Percentiles rank a stretch among this genome's conserved stretches.
Conservation (phyloP, 2,888 invertebrate species). For the Aphodius granarius region DNA sequence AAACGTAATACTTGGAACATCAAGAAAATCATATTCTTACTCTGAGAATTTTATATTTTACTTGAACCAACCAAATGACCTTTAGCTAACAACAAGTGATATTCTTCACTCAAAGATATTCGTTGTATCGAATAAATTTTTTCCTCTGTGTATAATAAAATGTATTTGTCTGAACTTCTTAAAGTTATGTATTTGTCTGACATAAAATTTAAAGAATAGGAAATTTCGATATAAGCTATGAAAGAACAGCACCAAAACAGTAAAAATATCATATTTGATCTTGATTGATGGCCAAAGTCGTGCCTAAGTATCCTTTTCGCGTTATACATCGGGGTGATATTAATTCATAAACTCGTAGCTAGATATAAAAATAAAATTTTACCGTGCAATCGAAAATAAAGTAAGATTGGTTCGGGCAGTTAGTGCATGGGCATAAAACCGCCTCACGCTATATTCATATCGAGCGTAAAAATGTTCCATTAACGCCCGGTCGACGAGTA, state of each 20-base stretch:
- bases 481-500: not conserved
- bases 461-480: not conserved
- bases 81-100: too few species aligned
- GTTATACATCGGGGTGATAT: not conserved
- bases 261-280: not conserved
- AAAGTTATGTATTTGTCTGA: not conserved
- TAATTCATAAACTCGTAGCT: not conserved
- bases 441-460: not conserved
- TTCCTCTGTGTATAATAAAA: too few species aligned
- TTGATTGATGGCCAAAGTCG: not conserved
- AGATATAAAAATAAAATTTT: not conserved
- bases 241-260: not conserved
- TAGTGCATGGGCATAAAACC: not conserved
- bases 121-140: too few species aligned
- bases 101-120: too few species aligned
- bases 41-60: too few species aligned
- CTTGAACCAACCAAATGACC: too few species aligned
- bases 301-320: not conserved
- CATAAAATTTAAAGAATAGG: not conserved
- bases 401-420: not conserved
- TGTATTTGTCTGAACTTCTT: too few species aligned
- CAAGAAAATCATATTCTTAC: too few species aligned
- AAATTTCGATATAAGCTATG: not conserved
- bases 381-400: not conserved
- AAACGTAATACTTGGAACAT: too few species aligned